These are phyloP conservation scores for Brachyalestes nurse DNA, from an alignment of 2,797 vertebrate genomes.

Conservation along the genomic window DNA sequence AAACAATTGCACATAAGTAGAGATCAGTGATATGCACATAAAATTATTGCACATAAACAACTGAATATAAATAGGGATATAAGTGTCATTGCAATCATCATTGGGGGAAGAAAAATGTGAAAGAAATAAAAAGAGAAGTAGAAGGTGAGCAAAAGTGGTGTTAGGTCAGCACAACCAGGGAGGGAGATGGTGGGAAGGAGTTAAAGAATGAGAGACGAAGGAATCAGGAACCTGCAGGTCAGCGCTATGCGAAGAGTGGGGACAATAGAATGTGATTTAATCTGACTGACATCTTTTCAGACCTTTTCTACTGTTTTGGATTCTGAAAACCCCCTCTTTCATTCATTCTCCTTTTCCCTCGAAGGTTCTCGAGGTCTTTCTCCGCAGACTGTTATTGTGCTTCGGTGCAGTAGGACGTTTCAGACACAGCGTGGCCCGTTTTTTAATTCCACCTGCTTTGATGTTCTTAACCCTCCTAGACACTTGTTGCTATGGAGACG, in stretches of 20 bases:
- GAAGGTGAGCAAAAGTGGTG: slow-evolving; percentile 14
- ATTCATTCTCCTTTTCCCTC: background rate
- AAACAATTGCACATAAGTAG: too few species aligned
- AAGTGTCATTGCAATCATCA: too few species aligned
- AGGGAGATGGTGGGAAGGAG: slow-evolving; percentile 10
- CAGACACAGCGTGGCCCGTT: slow-evolving; percentile 1
- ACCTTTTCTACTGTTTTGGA: background rate
- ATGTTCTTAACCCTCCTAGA: slow-evolving; percentile 24
- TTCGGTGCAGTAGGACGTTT: slow-evolving; percentile 18
- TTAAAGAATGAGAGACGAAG: background rate
- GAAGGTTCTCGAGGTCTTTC: background rate
- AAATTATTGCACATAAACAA: too few species aligned
- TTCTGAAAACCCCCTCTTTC: background rate
- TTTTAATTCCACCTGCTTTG: background rate
- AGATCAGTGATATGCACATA: too few species aligned
- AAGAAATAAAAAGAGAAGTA: too few species aligned
- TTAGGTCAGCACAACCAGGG: background rate
- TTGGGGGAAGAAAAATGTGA: background rate
- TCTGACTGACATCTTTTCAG: background rate
- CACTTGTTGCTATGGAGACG: slow-evolving; percentile 39
- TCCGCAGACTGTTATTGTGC: background rate
- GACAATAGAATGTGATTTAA: background rate
- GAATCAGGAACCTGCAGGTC: slow-evolving; percentile 44
- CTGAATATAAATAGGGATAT: too few species aligned
- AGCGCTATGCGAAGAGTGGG: background rate